Conservation (phyloP, 2,797 vertebrate genomes). For the Darevskia nairensis region DNA sequence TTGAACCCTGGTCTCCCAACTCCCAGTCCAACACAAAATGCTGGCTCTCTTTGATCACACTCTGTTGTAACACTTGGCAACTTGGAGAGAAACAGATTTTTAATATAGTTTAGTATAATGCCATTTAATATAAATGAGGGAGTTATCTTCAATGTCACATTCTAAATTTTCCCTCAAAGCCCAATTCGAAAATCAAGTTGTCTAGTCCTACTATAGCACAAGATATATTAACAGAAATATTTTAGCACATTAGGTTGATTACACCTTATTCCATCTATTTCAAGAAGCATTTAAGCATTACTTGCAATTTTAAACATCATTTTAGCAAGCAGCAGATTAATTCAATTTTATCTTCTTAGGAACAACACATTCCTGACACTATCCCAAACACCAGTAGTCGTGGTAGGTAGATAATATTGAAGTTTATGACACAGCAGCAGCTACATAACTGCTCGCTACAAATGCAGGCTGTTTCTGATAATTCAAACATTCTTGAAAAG, state of each 20-base stretch:
- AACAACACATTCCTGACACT: not conserved
- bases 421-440: not conserved
- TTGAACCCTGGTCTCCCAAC: too few species aligned
- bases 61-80: not conserved
- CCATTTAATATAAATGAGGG: not conserved
- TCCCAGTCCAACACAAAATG: too few species aligned
- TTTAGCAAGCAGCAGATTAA: not conserved
- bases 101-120: too few species aligned
- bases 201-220: not conserved
- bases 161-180: not conserved
- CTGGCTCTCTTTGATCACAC: too few species aligned
- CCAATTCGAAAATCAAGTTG: not conserved
- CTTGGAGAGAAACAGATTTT: not conserved
- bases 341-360: not conserved
- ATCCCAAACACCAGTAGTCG: not conserved
- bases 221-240: not conserved
- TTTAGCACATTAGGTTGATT: not conserved
- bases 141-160: not conserved
- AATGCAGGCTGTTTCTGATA: not conserved
- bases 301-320: not conserved
- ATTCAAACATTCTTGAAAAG: not conserved
- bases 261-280: not conserved
- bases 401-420: not conserved
- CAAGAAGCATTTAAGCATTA: not conserved
- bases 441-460: not conserved